Percentiles rank a stretch among this genome's conserved stretches.
phyloP scores from a whole-genome alignment of 2,888 invertebrate genomes.

The Lepidocyrtoides sp. region DNA sequence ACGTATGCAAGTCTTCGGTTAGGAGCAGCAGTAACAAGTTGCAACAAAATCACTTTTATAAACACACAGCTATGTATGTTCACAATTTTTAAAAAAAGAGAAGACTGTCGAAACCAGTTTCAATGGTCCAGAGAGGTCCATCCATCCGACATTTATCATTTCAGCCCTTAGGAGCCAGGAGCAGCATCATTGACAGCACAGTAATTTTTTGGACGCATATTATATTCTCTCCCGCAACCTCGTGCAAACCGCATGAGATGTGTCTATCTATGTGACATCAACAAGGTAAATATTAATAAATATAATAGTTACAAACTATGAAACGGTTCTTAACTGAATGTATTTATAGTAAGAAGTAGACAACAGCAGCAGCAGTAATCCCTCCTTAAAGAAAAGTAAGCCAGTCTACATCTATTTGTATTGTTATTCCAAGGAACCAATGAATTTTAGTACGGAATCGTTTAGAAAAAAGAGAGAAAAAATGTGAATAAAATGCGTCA shows the following conservation, averaged over 20 bases:
- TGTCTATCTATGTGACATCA: background rate
- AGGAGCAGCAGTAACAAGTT: too few relatives aligned
- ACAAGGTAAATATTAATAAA: background rate
- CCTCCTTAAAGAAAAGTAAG: background rate
- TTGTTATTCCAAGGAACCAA: background rate
- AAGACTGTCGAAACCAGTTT: conserved; percentile 54
- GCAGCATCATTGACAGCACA: background rate
- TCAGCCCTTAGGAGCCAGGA: background rate
- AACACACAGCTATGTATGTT: background rate
- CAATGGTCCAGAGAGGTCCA: conserved; percentile 27
- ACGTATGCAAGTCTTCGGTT: background rate
- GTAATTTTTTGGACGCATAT: background rate
- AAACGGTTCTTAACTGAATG: conserved; percentile 36
- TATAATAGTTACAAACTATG: background rate
- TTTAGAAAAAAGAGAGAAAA: conserved; percentile 6
- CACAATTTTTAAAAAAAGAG: background rate
- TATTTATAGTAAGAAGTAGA: background rate
- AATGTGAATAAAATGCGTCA: background rate
- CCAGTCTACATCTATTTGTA: background rate
- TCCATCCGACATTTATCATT: conserved; percentile 52
- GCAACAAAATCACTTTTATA: background rate
- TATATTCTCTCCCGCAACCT: too few relatives aligned
- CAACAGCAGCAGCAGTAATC: background rate
- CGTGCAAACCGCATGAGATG: conserved; percentile 42
- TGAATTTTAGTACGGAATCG: background rate